Conservation (phyloP, 2,888 invertebrate genomes). For the Pardosa pseudoannulata region DNA sequence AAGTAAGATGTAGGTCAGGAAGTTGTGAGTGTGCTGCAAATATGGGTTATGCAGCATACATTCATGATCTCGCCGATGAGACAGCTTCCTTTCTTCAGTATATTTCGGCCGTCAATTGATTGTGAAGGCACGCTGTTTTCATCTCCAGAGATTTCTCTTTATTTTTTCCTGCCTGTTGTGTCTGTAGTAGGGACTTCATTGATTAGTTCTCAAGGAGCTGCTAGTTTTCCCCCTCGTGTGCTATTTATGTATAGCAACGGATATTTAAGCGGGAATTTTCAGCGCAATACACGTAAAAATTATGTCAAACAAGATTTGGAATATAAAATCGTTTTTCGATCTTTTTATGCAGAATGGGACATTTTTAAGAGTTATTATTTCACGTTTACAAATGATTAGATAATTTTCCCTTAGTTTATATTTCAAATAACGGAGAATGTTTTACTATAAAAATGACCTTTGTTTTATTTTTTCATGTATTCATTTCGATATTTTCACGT, state of each 20-base stretch:
- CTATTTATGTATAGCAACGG: not conserved
- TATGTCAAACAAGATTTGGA: too few species aligned
- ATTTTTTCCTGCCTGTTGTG: not conserved
- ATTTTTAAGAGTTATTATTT: too few species aligned
- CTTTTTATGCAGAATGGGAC: too few species aligned
- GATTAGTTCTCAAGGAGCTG: not conserved
- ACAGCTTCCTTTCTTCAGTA: slow-evolving; percentile 4
- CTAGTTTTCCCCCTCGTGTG: not conserved
- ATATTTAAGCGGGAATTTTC: not conserved
- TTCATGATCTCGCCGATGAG: slow-evolving; percentile 10
- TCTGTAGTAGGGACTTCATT: slow-evolving; percentile 2
- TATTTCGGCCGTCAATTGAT: slow-evolving; percentile 21
- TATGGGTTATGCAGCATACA: slow-evolving; percentile 56
- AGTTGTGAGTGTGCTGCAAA: slow-evolving; percentile 30
- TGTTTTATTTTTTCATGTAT: too few species aligned
- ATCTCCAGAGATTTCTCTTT: not conserved
- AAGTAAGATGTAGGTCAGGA: slow-evolving; percentile 68
- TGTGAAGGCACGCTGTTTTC: not conserved
- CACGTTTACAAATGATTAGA: too few species aligned
- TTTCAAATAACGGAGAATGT: too few species aligned
- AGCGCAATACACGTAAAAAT: too few species aligned
- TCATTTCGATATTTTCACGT: too few species aligned
- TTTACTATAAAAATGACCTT: too few species aligned
- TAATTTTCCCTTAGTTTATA: too few species aligned
- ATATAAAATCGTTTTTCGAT: too few species aligned